These are phyloP conservation scores for Scrobipalpa atriplicella DNA, from an alignment of 2,888 invertebrate species.

Conservation along the genomic window DNA sequence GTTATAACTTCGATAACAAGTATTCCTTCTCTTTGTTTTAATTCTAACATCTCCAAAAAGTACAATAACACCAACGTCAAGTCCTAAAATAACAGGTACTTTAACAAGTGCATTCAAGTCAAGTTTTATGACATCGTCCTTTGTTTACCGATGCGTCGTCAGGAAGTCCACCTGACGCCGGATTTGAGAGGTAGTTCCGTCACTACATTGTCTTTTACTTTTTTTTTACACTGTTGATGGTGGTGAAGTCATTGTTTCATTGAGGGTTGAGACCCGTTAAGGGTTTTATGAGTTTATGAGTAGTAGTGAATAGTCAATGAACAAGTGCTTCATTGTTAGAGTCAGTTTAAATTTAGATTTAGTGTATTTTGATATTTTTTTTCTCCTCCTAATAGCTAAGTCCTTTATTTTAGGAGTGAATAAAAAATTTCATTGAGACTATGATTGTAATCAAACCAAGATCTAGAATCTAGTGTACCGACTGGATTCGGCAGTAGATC, in stretches of 20 bases:
- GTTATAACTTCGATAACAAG: background rate
- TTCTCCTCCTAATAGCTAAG: too few species aligned
- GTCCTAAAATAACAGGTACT: constrained; percentile 22
- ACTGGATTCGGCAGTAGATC: background rate
- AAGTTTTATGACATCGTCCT: constrained; percentile 27
- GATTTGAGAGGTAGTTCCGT: constrained; percentile 42
- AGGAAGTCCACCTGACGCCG: constrained; percentile 46
- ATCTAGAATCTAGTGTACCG: background rate
- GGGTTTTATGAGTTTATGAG: constrained; percentile 23
- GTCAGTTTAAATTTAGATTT: background rate
- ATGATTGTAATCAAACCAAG: background rate
- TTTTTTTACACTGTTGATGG: constrained; percentile 1
- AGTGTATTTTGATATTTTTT: too few species aligned
- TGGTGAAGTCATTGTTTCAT: background rate
- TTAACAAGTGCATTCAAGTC: constrained; percentile 24
- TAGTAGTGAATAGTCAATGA: background rate
- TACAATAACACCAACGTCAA: background rate
- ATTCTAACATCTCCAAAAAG: background rate
- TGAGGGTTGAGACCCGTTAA: constrained; percentile 2
- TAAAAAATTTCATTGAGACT: too few species aligned
- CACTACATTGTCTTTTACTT: constrained; percentile 12
- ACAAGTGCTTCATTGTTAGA: constrained; percentile 14
- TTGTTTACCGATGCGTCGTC: constrained; percentile 24
- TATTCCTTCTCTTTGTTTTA: background rate
- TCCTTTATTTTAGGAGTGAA: too few species aligned